These are phyloP conservation scores for pig (Sus scrofa) DNA, from an alignment of 2,113 vertebrate genomes.

Conservation along the genomic window DNA sequence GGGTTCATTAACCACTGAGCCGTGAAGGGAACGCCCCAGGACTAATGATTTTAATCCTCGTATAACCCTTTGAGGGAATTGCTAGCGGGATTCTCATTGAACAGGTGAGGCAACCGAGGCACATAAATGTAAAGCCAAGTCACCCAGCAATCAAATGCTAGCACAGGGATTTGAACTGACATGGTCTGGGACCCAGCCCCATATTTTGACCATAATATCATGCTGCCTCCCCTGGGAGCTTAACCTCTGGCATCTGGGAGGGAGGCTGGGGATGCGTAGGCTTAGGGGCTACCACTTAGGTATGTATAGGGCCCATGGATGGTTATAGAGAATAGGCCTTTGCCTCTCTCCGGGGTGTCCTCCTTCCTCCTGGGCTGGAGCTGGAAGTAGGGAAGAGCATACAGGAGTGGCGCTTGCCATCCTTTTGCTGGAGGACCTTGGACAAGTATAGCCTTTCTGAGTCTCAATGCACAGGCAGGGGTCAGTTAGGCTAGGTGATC, in stretches of 20 bases:
- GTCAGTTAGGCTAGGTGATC: neutral
- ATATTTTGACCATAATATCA: neutral
- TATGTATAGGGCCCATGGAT: neutral
- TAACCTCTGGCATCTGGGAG: neutral
- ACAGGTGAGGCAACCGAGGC: neutral
- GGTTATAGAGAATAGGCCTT: neutral
- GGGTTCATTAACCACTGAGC: too few relatives aligned
- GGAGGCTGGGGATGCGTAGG: neutral
- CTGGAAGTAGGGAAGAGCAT: neutral
- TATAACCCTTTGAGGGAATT: neutral
- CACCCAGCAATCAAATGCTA: neutral
- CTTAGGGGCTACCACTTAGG: neutral
- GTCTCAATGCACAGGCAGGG: neutral
- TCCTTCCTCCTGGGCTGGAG: neutral
- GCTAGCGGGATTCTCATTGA: neutral
- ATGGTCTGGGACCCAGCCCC: neutral
- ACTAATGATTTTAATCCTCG: neutral
- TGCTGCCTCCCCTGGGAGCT: neutral
- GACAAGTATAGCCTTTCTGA: neutral
- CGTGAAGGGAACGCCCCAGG: too few relatives aligned
- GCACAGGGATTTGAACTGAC: neutral
- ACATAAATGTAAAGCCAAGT: neutral
- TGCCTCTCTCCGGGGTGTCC: neutral
- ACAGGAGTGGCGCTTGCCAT: neutral
- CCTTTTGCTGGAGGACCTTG: neutral